phyloP scores from a whole-genome alignment of 2,888 invertebrate genomes.

The Thecophora atra region DNA sequence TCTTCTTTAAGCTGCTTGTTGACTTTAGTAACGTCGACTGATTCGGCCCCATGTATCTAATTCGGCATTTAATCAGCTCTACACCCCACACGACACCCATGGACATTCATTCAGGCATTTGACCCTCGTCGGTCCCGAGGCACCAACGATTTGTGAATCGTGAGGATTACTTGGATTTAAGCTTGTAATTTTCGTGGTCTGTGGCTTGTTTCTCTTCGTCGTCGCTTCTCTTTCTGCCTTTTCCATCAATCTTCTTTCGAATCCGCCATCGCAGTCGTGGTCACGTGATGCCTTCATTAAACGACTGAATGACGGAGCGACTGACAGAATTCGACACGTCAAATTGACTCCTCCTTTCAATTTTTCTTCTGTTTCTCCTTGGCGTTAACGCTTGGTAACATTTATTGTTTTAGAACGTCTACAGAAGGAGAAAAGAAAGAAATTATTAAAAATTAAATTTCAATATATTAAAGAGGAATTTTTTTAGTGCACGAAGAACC shows the following conservation, averaged over 20 bases:
- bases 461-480: too few species aligned
- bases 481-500: too few species aligned
- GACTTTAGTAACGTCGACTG: too few species aligned
- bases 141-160: conserved; percentile 25
- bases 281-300: conserved; percentile 27
- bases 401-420: conserved; percentile 18
- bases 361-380: conserved; percentile 1
- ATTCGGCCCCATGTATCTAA: too few species aligned
- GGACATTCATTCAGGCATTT: too few species aligned
- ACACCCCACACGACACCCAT: background rate
- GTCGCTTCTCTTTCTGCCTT: background rate
- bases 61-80: too few species aligned
- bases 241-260: background rate
- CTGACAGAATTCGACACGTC: background rate
- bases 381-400: conserved; percentile 32
- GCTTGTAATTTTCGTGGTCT: conserved; percentile 12
- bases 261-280: background rate
- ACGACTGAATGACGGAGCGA: conserved; percentile 2
- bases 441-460: too few species aligned
- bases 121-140: too few species aligned
- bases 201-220: too few species aligned
- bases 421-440: too few species aligned
- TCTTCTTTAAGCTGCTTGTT: too few species aligned
- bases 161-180: conserved; percentile 25
- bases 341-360: too few species aligned